Evolutionary conservation across 2,113 vertebrate genomes (phyloP), one percentile per base, ranked within the genome.

Genomic region (Myiagra hebetior): DNA sequence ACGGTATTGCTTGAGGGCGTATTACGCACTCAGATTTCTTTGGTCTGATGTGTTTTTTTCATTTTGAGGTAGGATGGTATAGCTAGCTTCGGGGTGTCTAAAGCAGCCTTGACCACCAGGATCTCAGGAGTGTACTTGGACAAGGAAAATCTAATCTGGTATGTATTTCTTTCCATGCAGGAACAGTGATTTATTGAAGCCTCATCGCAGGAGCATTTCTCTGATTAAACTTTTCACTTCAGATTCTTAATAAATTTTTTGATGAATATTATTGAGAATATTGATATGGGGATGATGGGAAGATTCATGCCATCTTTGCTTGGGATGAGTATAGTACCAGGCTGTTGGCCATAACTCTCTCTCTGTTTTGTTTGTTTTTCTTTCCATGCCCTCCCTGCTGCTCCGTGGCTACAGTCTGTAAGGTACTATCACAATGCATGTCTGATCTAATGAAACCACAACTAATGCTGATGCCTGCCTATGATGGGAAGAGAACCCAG

Each of bases 41-140:
- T 69, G 46, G 63, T 78, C 30, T 78, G 53, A 52, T 50, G 11
- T 50, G 81, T 28, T 89, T 15, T 35, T 88, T 85, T 26, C 75
- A 97, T 97, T 93, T 95, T 97, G 98, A 67, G 98, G 97, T 77
- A 31, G 97, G 97, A 26, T 98, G 96, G 93, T 98, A 97, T 76
- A 79, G 13, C 35, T 95, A 97, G 95, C 74, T 98, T 97, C 91
- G 95, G 97, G 47, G 93, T 98, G 92, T 98, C 97, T 79, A 97
- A 98, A 97, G 96, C 96, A 79, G 97, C 97, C 41, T 95, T 98
- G 97, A 95, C 97, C 13, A 98, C 90, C 13, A 97, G 85, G 98
- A 98, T 92, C 91, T 98, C 77, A 98, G 97, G 33, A 98, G 97
- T 93, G 96, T 98, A 95, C 86, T 97, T 81, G 89, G 96, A 27